phyloP scores from a whole-genome alignment of 2,113 vertebrate genomes.

The Gadus macrocephalus region DNA sequence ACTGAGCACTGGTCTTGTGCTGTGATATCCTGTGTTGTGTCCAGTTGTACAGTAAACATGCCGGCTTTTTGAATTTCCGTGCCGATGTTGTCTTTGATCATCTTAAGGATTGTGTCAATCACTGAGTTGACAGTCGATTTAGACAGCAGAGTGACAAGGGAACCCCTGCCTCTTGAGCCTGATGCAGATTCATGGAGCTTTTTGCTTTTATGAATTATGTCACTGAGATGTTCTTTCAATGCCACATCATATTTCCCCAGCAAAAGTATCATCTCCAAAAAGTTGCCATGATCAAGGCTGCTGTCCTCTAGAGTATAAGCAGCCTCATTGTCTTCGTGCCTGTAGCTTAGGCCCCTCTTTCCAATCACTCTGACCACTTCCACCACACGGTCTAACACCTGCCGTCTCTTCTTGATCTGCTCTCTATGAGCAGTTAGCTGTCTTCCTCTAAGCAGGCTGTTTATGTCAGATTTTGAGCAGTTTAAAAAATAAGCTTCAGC shows the following conservation, averaged over 20 bases:
- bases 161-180: slow-evolving; percentile 29
- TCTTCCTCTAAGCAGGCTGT: slow-evolving; percentile 10
- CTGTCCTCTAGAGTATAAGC: slow-evolving; percentile 16
- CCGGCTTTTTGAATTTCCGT: slow-evolving; percentile 13
- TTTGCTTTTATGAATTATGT: slow-evolving; percentile 14
- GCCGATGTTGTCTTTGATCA: slow-evolving; percentile 17
- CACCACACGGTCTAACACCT: slow-evolving; percentile 23
- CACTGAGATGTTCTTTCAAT: slow-evolving; percentile 11
- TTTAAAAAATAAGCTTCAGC: background rate
- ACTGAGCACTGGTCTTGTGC: slow-evolving; percentile 27
- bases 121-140: slow-evolving; percentile 25
- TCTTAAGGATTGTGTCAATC: slow-evolving; percentile 10
- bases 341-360: slow-evolving; percentile 26
- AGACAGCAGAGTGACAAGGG: slow-evolving; percentile 24
- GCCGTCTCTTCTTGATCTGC: slow-evolving; percentile 18
- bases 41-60: slow-evolving; percentile 21
- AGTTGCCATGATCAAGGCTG: slow-evolving; percentile 17
- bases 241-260: slow-evolving; percentile 24
- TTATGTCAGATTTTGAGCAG: slow-evolving; percentile 15
- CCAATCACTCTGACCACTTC: slow-evolving; percentile 22
- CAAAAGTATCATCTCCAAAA: slow-evolving; percentile 6
- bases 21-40: slow-evolving; percentile 24
- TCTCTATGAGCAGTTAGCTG: slow-evolving; percentile 22
- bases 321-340: slow-evolving; percentile 9
- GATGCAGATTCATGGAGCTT: background rate